Conservation (phyloP, 2,797 vertebrate species). For the Diplodus puntazzo region DNA sequence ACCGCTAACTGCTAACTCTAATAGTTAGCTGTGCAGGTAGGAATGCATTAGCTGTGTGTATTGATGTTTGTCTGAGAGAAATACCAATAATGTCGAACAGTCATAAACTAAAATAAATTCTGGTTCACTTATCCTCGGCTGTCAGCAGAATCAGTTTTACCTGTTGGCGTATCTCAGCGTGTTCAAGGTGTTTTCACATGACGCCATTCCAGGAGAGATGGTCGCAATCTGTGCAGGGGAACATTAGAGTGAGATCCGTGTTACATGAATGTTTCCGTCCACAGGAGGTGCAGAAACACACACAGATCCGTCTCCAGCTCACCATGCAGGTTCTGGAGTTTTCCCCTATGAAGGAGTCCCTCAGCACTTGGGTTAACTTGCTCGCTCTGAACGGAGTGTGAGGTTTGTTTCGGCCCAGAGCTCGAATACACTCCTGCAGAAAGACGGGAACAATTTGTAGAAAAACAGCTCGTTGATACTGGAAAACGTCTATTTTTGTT, state of each 20-base stretch:
- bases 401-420: constrained; percentile 96
- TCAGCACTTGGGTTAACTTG: constrained; percentile 97
- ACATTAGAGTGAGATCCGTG: not conserved
- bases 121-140: not conserved
- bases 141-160: constrained; percentile 75
- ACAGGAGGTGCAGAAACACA: not conserved
- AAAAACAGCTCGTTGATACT: no score
- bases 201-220: constrained; percentile 98
- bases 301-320: constrained; percentile 42
- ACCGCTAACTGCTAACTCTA: no score
- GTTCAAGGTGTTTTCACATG: constrained; percentile 98
- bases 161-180: constrained; percentile 98
- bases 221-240: constrained; percentile 91
- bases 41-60: no score
- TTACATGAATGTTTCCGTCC: no score
- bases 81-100: not conserved
- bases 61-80: not conserved
- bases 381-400: constrained; percentile 98
- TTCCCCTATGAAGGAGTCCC: constrained; percentile 99
- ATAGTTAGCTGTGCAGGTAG: no score
- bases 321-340: constrained; percentile 99
- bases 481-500: no score
- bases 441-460: not conserved
- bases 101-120: no score
- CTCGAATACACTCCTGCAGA: constrained; percentile 95